phyloP scores from a whole-genome alignment of 2,888 invertebrate genomes.

The Pterobdella sp. region DNA sequence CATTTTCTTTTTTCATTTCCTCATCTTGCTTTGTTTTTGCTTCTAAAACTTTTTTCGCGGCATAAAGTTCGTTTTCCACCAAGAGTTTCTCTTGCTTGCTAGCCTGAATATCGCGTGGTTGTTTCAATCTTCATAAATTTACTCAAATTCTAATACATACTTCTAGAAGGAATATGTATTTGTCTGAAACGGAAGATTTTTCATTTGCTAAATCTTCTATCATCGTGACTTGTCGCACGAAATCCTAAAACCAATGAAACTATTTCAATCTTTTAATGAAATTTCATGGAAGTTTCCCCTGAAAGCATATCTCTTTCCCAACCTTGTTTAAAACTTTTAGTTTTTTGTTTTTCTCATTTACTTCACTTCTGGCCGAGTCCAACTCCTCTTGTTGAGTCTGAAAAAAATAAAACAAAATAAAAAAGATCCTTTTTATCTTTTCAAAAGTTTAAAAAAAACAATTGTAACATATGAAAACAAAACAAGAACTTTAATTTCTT shows the following conservation, averaged over 20 bases:
- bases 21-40: neutral
- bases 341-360: neutral
- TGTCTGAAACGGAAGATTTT: neutral
- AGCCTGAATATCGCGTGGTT: neutral
- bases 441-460: no score
- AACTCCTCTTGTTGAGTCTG: constrained; percentile 15
- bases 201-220: neutral
- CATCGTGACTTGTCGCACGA: neutral
- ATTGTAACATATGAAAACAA: neutral
- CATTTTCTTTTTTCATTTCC: constrained; percentile 5
- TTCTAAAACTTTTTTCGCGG: neutral
- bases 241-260: neutral
- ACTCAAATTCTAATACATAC: neutral
- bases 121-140: neutral
- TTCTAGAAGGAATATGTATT: neutral
- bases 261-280: neutral
- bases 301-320: constrained; percentile 2
- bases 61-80: neutral
- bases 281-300: neutral
- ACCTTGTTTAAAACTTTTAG: neutral
- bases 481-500: constrained; percentile 12
- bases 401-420: no score
- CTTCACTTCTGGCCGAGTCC: neutral
- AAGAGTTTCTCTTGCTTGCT: neutral
- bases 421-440: no score